Evolutionary conservation across 2,113 vertebrate genomes (phyloP), one percentile per base, ranked within the genome.

Genomic region (Pagrus major): DNA sequence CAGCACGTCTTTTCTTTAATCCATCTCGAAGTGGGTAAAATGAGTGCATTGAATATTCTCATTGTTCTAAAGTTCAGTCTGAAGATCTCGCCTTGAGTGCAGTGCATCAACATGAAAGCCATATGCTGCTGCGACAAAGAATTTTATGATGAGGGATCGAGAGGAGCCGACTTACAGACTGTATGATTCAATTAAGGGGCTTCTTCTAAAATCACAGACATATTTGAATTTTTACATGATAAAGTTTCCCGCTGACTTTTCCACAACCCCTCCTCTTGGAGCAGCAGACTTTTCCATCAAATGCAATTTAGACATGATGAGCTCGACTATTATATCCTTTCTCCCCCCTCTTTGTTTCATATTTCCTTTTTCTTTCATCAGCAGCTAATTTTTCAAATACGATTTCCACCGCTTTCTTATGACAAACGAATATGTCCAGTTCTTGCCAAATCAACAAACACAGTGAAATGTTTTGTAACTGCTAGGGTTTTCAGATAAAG

Each of bases 61-160:
- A 80, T 58, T 85, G 86, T 80, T 87, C 71, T 80, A 23, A 35
- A 47, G 37, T 68, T 81, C 65, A 81, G 61, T 76, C 25, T 47
- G 64, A 87, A 77, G 15, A 51, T 54, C 7, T 44, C 58, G 84
- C 76, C 71, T 75, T 39, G 55, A 54, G 60, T 74, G 72, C 25
- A 47, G 14, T 46, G 77, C 70, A 71, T 61, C 59, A 59, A 51
- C 51, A 67, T 85, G 71, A 87, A 83, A 88, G 74, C 65, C 76
- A 47, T 55, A 77, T 78, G 66, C 76, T 86, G 41, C 70, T 54
- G 20, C 77, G 61, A 60, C 56, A 59, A 58, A 81, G 44, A 81
- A 79, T 72, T 27, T n/a, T 71, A 42, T 71, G 67, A 83, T 46
- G 49, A 77, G 64, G 37, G 37, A 59, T 42, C 60, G 54, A 69